phyloP scores from a whole-genome alignment of 2,113 vertebrate genomes.

The Leptobrachium leishanense region DNA sequence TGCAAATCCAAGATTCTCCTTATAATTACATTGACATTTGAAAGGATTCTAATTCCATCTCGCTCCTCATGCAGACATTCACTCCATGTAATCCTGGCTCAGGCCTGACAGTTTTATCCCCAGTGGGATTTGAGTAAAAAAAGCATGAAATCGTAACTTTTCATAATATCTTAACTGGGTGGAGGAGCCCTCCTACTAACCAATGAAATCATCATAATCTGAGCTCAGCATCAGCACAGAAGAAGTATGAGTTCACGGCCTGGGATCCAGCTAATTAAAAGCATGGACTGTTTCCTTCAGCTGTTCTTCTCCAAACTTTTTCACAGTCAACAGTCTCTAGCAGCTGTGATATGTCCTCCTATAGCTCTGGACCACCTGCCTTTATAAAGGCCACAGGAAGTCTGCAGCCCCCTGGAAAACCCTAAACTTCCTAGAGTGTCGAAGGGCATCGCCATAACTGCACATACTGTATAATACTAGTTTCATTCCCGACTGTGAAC shows the following conservation, averaged over 20 bases:
- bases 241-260: background rate
- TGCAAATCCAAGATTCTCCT: background rate
- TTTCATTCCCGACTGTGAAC: too few relatives aligned
- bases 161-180: background rate
- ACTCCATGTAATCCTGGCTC: too few relatives aligned
- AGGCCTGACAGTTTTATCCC: background rate
- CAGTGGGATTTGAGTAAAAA: background rate
- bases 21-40: background rate
- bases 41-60: background rate
- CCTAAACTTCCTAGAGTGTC: background rate
- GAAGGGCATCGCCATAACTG: background rate
- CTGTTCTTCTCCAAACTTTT: conserved; percentile 53
- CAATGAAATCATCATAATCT: background rate
- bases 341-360: conserved; percentile 56
- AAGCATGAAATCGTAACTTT: background rate
- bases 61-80: background rate
- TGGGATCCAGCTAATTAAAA: conserved; percentile 23
- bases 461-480: too few relatives aligned
- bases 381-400: background rate
- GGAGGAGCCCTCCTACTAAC: background rate
- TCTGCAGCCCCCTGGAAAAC: background rate
- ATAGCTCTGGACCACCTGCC: conserved; percentile 56
- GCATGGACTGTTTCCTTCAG: conserved; percentile 53
- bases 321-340: conserved; percentile 46
- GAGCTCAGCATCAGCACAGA: background rate